Conservation (phyloP, 2,888 invertebrate genomes). For the Synanthedon andrenaeformis region DNA sequence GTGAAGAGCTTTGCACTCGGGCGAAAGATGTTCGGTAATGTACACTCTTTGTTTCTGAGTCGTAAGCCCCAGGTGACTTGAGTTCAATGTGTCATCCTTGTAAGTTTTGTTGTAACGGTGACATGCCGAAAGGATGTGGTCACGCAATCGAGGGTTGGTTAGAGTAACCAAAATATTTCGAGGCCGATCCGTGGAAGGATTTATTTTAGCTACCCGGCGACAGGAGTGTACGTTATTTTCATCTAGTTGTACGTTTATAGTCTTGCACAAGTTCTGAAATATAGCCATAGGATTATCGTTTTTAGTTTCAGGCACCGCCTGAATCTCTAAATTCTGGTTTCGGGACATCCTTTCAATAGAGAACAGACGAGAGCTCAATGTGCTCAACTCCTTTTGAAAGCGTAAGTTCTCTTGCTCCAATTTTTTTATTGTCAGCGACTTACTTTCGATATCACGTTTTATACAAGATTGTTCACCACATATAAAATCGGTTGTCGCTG, state of each 20-base stretch:
- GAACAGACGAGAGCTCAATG: background rate
- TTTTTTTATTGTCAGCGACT: too few relatives aligned
- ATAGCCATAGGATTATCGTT: background rate
- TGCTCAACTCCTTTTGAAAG: background rate
- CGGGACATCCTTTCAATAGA: background rate
- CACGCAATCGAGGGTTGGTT: background rate
- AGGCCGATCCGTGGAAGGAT: background rate
- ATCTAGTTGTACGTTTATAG: background rate
- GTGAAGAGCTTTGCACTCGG: background rate
- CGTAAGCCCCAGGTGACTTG: background rate
- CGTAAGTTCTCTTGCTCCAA: too few relatives aligned
- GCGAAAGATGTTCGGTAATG: background rate
- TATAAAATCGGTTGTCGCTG: too few relatives aligned
- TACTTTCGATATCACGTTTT: too few relatives aligned
- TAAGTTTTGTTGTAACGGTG: background rate
- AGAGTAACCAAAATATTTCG: background rate
- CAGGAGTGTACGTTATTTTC: background rate
- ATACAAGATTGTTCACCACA: too few relatives aligned
- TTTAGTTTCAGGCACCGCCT: background rate
- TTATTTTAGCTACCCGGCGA: background rate
- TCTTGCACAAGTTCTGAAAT: background rate
- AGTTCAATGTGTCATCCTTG: background rate
- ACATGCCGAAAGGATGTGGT: background rate
- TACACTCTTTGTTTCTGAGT: background rate
- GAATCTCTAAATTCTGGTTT: background rate